Evolutionary conservation across 2,113 vertebrate species (phyloP).

Genomic region (Callithrix jacchus): DNA sequence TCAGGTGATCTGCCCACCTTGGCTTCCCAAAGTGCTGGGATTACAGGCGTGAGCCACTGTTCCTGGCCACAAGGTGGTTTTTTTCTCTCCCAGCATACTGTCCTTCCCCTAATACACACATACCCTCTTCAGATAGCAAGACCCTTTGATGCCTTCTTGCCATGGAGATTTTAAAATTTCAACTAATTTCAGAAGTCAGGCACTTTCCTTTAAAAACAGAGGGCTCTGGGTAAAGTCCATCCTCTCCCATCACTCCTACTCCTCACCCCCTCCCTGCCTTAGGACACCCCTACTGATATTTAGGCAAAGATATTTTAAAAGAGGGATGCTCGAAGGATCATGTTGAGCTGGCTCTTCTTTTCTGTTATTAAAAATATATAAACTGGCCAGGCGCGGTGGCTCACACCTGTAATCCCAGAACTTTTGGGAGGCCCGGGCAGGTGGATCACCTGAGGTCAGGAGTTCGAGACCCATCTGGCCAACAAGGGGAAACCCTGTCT

Average conservation of each 20-base stretch:
- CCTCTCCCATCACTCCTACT: neutral
- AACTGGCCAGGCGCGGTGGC: rapidly evolving
- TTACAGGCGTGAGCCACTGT: too few relatives aligned
- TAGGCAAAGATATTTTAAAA: neutral
- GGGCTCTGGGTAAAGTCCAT: neutral
- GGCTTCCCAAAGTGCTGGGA: too few relatives aligned
- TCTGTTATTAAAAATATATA: neutral
- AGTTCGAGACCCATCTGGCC: too few relatives aligned
- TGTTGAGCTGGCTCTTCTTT: neutral
- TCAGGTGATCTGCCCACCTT: too few relatives aligned
- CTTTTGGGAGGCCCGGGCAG: too few relatives aligned
- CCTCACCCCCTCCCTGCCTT: neutral
- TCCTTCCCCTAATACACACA: neutral
- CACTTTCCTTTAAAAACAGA: neutral
- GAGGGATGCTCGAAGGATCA: neutral
- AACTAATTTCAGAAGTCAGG: neutral
- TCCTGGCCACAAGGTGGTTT: neutral
- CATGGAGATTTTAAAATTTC: neutral
- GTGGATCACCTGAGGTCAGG: too few relatives aligned
- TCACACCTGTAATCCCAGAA: too few relatives aligned
- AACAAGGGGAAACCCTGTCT: too few relatives aligned
- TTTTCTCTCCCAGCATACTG: neutral
- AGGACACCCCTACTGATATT: neutral
- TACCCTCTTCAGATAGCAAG: neutral
- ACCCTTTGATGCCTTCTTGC: neutral